Evolutionary conservation across 2,888 invertebrate genomes (phyloP), one percentile per base, ranked within the genome.

Genomic region (Sycophila texana): DNA sequence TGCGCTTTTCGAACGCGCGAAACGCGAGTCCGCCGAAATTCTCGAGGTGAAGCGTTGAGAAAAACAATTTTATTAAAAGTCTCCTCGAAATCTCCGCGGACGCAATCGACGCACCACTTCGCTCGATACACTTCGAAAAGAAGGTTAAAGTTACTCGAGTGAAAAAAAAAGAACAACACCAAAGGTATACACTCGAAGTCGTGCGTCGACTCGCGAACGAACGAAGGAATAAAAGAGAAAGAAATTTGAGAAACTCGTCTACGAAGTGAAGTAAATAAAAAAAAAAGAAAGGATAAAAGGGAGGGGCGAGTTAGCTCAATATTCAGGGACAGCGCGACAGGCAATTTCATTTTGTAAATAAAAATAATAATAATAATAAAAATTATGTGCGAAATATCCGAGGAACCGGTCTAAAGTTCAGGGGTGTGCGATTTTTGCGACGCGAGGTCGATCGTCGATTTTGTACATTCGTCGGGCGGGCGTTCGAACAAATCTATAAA

Each of bases 301-400:
- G 55, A 26, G 66, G 67, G 55, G 55, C 68, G 63, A 49, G 30
- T 18, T 47, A 49, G 47, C 39, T 39, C 39, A 39, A 39, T 26
- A 26, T 72, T 72, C 39, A 77, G 65, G 65, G 53, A 66, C 18
- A 53, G 12, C 61, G 73, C 60, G 77, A 47, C 49, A 51, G n/a
- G 53, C n/a, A 63, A 16, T 57, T 14, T 53, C 68, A 57, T 74
- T 39, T 79, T 79, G 74, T 74, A 79, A 74, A 78, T 78, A 79
- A 20, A 65, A 60, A 70, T 22, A 47, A 58, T 7, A 39, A 55
- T n/a, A 53, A 55, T 39, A 65, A 26, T 51, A 22, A 58, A 14
- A 22, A 26, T 22, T 2, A 39, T 39, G 30, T 30, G 30, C 30
- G 30, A 7, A 39, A 39, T 0, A 39, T 39, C 26, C 39, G 39